Conservation (phyloP, 2,113 vertebrate genomes). For the Xerus inauris region DNA sequence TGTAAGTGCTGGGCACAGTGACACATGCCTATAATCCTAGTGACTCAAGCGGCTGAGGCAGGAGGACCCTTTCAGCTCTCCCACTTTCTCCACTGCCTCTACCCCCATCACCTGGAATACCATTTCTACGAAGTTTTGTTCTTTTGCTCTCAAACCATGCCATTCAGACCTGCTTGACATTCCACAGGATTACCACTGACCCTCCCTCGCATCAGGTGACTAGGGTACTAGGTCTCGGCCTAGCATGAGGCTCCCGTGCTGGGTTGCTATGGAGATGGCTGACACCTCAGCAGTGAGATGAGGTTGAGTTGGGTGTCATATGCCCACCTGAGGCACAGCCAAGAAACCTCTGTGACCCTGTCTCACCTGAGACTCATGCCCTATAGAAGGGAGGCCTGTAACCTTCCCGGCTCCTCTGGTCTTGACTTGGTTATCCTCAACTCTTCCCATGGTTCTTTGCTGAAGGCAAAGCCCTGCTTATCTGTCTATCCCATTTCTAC, state of each 20-base stretch:
- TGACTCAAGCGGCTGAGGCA: no score
- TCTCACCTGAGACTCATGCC: background rate
- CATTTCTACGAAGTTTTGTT: background rate
- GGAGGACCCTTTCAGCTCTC: background rate
- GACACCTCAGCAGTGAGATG: background rate
- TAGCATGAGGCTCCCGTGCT: background rate
- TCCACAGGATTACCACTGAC: fast-evolving
- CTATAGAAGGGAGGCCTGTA: no score
- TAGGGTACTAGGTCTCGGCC: background rate
- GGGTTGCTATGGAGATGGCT: background rate
- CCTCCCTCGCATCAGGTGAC: background rate
- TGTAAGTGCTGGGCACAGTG: no score
- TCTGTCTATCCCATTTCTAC: background rate
- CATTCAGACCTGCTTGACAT: background rate
- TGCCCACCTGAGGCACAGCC: background rate
- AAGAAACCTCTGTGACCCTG: background rate
- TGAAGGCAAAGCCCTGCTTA: background rate
- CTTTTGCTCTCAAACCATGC: background rate
- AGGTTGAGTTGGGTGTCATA: background rate
- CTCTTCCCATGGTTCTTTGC: background rate
- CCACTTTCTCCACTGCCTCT: background rate
- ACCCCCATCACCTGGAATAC: background rate
- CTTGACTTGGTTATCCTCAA: background rate
- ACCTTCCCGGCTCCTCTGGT: fast-evolving
- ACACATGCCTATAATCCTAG: no score